Evolutionary conservation across 2,888 invertebrate species (phyloP), one percentile per base, ranked within the genome.

Genomic region (Eurytoma californica): DNA sequence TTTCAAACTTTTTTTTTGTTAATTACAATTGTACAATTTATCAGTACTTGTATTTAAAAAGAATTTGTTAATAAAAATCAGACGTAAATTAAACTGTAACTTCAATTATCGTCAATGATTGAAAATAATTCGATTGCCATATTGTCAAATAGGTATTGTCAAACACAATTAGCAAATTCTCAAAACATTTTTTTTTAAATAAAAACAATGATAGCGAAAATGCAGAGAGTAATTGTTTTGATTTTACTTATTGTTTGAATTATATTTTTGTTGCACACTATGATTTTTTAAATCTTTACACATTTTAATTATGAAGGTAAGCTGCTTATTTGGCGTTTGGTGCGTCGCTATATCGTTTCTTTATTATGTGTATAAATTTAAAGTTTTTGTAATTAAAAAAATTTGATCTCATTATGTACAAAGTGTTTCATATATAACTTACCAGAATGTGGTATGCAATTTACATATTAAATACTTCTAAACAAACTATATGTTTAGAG

Each of bases 281-380:
- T 73, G 73, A 69, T 73, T 58, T 63, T 72, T 51, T 77, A 39
- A 24, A 73, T 73, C 73, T 80, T 73, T 77, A 80, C 77, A 73
- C 13, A 51, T 72, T 58, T 77, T 55, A 63, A 69, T 72, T 73
- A 63, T 75, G 67, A 77, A 72, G 76, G 58, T 73, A 73, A 66
- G 74, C 77, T 77, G 80, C 39, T 80, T 74, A 76, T 80, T 80
- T 80, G 74, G 77, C 77, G 77, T 73, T 60, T 77, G 66, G 66
- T 77, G 66, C 66, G 28, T 69, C 53, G 66, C 30, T 58, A 70
- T n/a, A 77, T 74, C 68, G 60, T 53, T 66, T 74, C n/a, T 16
- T 14, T 73, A 65, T n/a, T 75, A 67, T 49, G 55, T 39, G 39
- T 39, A 39, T 65, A 73, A 80, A 60, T 14, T 55, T 14, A 49